Evolutionary conservation across 2,113 vertebrate species (phyloP).

Genomic region (Psittacula cyanocephala): DNA sequence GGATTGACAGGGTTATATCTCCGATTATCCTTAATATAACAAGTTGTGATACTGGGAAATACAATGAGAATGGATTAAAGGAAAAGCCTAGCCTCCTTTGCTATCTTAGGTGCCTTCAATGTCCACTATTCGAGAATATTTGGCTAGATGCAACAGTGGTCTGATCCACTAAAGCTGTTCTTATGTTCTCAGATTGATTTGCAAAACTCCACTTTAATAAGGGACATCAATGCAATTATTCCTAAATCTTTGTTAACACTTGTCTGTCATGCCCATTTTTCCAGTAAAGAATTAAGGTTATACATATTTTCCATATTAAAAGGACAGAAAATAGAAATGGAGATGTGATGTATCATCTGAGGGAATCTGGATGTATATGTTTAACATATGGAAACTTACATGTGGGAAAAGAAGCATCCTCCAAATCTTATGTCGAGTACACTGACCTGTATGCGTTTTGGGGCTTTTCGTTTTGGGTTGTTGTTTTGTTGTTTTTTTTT

Average conservation of each 20-base stretch:
- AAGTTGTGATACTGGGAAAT: background rate
- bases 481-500: background rate
- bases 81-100: background rate
- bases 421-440: background rate
- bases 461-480: background rate
- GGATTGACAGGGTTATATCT: background rate
- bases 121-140: background rate
- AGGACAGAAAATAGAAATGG: background rate
- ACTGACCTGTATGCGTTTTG: rapidly evolving
- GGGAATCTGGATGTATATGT: background rate
- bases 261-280: background rate
- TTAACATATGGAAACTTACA: background rate
- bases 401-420: background rate
- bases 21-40: background rate
- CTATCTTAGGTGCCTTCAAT: background rate
- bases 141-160: background rate
- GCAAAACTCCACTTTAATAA: background rate
- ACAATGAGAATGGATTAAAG: background rate
- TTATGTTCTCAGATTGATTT: background rate
- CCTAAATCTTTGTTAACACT: background rate
- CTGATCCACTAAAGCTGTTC: background rate
- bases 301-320: background rate
- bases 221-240: background rate
- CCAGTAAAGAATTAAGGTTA: background rate
- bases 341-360: background rate